Evolutionary conservation across 2,888 invertebrate species (phyloP).

Genomic region (Tetranychus piercei): DNA sequence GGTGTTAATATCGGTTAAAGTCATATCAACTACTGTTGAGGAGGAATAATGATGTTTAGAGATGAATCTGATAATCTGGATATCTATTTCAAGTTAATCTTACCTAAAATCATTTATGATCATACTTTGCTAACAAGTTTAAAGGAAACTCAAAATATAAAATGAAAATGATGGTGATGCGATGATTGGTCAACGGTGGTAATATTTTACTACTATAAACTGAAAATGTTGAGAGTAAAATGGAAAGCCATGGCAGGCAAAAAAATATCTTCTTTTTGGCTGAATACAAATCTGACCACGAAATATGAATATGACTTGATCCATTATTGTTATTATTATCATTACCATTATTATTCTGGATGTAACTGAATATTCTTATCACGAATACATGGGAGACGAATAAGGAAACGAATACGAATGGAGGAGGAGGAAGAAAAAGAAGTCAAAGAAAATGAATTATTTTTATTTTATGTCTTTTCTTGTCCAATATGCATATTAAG

Average conservation of each 20-base stretch:
- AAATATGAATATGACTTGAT: background rate
- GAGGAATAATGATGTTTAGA: no score
- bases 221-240: background rate
- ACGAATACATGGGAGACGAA: background rate
- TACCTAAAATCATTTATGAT: no score
- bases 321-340: background rate
- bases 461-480: no score
- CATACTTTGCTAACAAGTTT: no score
- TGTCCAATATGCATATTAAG: no score
- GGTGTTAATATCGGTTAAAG: no score
- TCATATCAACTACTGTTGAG: no score
- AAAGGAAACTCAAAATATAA: no score
- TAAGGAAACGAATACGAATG: background rate
- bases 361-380: background rate
- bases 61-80: no score
- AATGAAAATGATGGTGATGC: no score
- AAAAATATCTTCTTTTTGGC: background rate
- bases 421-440: background rate
- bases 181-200: no score
- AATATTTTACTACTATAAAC: background rate
- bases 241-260: background rate
- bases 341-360: background rate
- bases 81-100: no score
- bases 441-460: background rate
- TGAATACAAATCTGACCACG: background rate